Conservation (phyloP, 2,888 invertebrate species). For the Mechanitis mazaeus region DNA sequence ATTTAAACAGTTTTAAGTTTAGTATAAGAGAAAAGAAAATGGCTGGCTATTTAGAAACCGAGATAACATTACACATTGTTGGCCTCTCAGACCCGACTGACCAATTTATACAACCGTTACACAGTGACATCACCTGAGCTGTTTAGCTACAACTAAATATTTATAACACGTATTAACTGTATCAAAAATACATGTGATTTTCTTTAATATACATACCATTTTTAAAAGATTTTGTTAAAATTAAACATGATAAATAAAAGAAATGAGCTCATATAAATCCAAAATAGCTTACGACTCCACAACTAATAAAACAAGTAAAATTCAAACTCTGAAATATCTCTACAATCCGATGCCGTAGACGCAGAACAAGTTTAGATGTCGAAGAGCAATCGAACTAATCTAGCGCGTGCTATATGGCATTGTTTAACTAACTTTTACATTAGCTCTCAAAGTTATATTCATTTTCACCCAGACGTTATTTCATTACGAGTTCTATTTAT, state of each 20-base stretch:
- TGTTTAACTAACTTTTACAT: slow-evolving; percentile 11
- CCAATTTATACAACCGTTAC: slow-evolving; percentile 47
- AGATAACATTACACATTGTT: slow-evolving; percentile 9
- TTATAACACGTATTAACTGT: slow-evolving; percentile 51
- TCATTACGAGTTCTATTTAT: slow-evolving; percentile 16
- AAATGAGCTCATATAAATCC: background rate
- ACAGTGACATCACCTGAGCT: slow-evolving; percentile 39
- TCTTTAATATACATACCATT: no score
- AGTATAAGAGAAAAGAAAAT: background rate
- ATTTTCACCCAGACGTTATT: slow-evolving; percentile 11
- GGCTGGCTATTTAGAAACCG: no score
- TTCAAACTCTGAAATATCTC: no score
- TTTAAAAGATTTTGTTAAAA: slow-evolving; percentile 14
- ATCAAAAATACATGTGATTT: slow-evolving; percentile 34
- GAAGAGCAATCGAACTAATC: slow-evolving; percentile 15
- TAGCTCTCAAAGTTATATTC: slow-evolving; percentile 6
- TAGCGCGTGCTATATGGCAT: slow-evolving; percentile 9
- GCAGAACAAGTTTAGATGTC: slow-evolving; percentile 6
- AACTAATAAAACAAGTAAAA: no score
- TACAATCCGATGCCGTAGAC: no score
- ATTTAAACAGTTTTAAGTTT: background rate
- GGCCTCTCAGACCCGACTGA: slow-evolving; percentile 31
- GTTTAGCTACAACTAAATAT: slow-evolving; percentile 42
- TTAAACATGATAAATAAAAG: background rate
- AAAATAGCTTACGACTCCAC: no score